phyloP scores from a whole-genome alignment of 2,113 vertebrate species.

The Menura novaehollandiae region DNA sequence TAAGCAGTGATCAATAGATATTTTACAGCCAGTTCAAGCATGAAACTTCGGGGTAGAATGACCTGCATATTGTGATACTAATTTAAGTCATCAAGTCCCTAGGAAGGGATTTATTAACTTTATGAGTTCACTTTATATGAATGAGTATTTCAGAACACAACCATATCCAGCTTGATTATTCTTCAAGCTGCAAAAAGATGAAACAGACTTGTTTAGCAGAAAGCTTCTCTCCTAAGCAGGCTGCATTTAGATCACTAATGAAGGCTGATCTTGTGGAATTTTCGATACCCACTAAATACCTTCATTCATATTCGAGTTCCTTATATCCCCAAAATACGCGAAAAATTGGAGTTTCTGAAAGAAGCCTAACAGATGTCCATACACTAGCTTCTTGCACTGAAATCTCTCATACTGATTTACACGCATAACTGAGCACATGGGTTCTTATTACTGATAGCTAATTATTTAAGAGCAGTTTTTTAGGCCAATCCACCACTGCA shows the following conservation, averaged over 20 bases:
- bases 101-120: background rate
- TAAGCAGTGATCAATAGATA: background rate
- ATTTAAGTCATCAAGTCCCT: background rate
- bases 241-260: background rate
- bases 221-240: background rate
- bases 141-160: background rate
- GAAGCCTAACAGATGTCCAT: background rate
- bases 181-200: background rate
- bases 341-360: background rate
- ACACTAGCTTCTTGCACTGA: background rate
- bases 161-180: background rate
- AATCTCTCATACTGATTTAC: background rate
- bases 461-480: background rate
- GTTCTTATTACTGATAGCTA: background rate
- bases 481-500: background rate
- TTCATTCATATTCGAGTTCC: background rate
- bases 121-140: background rate
- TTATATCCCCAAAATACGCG: background rate
- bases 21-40: background rate
- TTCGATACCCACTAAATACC: background rate
- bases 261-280: background rate
- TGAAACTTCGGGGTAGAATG: background rate
- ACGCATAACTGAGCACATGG: background rate
- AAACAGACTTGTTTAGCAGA: background rate
- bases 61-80: background rate